These are phyloP conservation scores for Hypotaenidia philippensis DNA, from an alignment of 2,797 vertebrate genomes.

Conservation along the genomic window DNA sequence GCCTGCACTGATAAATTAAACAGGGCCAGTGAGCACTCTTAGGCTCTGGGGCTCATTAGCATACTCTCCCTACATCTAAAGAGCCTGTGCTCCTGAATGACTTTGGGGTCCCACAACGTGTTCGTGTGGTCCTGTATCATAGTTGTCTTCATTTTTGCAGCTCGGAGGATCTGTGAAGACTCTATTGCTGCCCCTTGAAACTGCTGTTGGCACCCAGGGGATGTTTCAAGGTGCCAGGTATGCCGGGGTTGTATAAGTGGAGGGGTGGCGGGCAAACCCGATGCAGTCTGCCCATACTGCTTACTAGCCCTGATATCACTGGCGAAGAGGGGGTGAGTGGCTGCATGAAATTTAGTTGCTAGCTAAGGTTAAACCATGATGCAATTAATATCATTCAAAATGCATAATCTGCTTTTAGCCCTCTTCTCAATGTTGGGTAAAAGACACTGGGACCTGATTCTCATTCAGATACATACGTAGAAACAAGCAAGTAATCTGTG, in stretches of 20 bases:
- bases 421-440: background rate
- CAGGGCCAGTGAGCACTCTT: background rate
- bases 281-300: background rate
- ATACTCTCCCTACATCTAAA: background rate
- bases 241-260: accelerated
- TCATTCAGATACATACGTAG: background rate
- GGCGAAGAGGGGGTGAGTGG: too few relatives aligned
- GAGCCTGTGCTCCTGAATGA: background rate
- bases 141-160: background rate
- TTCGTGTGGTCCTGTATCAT: background rate
- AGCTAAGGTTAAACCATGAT: too few relatives aligned
- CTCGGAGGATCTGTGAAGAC: background rate
- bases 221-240: background rate
- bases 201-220: background rate
- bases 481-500: background rate
- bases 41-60: background rate
- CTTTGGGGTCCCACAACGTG: background rate
- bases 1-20: background rate
- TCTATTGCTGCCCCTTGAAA: background rate
- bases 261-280: too few relatives aligned
- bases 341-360: too few relatives aligned
- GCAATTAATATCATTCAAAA: background rate
- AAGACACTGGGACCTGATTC: background rate
- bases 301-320: background rate
- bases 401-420: background rate